These are phyloP conservation scores for Oligia fasciuncula DNA, from an alignment of 2,888 invertebrate species.

Conservation along the genomic window DNA sequence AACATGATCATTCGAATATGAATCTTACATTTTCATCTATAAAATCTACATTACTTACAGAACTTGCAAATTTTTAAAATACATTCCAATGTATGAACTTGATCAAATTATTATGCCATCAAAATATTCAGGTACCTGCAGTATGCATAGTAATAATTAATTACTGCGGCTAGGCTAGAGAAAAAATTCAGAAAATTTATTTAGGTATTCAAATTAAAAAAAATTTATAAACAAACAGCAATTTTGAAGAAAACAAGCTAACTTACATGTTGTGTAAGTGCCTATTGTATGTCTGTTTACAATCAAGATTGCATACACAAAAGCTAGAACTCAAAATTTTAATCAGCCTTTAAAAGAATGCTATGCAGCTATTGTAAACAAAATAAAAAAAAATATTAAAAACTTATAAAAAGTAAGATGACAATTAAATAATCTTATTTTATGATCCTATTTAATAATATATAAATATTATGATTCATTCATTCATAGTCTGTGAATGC, in stretches of 20 bases:
- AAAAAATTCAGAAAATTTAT: background rate
- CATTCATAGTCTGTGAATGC: background rate
- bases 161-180: background rate
- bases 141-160: background rate
- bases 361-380: background rate
- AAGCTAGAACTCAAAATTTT: background rate
- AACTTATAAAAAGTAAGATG: slow-evolving; percentile 10
- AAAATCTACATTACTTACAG: background rate
- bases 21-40: background rate
- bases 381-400: background rate
- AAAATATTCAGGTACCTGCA: background rate
- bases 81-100: background rate
- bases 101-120: slow-evolving; percentile 14
- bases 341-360: background rate
- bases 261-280: background rate
- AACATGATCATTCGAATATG: background rate
- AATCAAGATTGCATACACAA: background rate
- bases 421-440: background rate
- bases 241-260: background rate
- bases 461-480: background rate
- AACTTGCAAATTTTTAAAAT: background rate
- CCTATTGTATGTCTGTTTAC: background rate
- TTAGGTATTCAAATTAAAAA: background rate
- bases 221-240: background rate
- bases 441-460: background rate